Percentiles rank a stretch among this genome's conserved stretches.
Evolutionary conservation across 2,888 invertebrate species (phyloP).

Genomic region (Harpalus rubripes): DNA sequence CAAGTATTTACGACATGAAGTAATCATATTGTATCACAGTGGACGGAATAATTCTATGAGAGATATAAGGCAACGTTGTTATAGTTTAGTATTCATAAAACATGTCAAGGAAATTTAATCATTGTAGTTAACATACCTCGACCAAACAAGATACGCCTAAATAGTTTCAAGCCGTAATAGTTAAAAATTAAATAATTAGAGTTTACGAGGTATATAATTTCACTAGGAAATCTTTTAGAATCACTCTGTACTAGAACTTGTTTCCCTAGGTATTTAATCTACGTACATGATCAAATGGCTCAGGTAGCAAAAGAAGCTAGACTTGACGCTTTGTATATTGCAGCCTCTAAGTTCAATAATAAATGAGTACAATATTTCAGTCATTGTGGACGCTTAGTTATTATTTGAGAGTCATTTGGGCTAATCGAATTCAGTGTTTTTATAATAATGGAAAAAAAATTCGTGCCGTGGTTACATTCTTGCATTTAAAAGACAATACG

Average conservation of each 20-base stretch:
- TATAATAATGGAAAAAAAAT: no score
- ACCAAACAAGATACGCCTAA: slow-evolving; percentile 20
- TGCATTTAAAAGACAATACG: no score
- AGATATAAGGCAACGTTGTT: slow-evolving; percentile 21
- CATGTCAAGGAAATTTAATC: slow-evolving; percentile 41
- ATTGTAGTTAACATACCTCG: slow-evolving; percentile 29
- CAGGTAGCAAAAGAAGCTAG: no score
- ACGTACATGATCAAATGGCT: no score
- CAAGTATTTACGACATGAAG: slow-evolving; percentile 8
- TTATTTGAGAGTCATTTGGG: no score
- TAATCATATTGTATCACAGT: slow-evolving; percentile 12
- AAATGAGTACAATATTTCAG: no score
- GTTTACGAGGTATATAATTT: slow-evolving; percentile 21
- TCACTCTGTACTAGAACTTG: neutral
- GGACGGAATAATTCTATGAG: slow-evolving; percentile 23
- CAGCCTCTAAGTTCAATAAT: no score
- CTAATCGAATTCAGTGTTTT: no score
- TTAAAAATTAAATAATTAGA: slow-evolving; percentile 35
- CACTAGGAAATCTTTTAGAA: neutral
- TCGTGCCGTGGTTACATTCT: no score
- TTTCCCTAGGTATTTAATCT: neutral
- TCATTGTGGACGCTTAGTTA: no score
- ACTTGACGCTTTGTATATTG: no score
- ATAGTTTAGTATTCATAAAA: slow-evolving; percentile 45
- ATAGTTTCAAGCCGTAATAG: neutral